Base-by-base conservation (phyloP, 2,888 invertebrate genomes). In the Cyrtodaria siliqua region DNA sequence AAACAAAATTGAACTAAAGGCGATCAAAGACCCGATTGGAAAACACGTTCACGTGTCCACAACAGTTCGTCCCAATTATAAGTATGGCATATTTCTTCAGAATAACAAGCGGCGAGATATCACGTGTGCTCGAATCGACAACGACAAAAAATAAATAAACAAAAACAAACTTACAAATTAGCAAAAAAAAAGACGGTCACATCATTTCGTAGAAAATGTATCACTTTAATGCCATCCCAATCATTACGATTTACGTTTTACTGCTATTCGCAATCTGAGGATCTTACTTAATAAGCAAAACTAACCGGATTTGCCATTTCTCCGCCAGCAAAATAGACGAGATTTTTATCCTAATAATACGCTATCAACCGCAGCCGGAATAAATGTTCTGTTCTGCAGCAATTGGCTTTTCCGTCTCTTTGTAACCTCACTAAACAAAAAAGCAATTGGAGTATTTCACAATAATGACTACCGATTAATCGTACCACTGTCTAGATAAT, bases 401-500 rank as follows among this genome's bases (percentile, higher is more conserved):
- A 70, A 76, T 76, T 76, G 76, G 76, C 76, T 76, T 71, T 76
- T 62, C 71, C 62, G 64, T 64, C 66, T 52, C 69, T 61, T 62
- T 76, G 52, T 76, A 66, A 70, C 70, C 73, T 61, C 55, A 50
- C 67, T 72, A 69, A 73, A 79, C 70, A 68, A 69, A 66, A 64
- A 70, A 74, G 59, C 73, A 73, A 79, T 64, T 70, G 73, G 66
- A 70, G 72, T 67, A 63, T 63, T 79, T 69, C 73, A 70, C 78
- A 50, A 70, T 80, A 80, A 80, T 80, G 73, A 66, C 70, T 60
- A 56, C 49, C 76, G 73, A 77, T 80, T 77, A 76, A 80, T 80
- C 80, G 72, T 50, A 62, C 61, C 53, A n/a, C 50, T 80, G 80
- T 80, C 80, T 73, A 80, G 80, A 80, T 80, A 80, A 80, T 80